A percentile compares a stretch with the other conserved stretches of the same genome.
Conservation (phyloP, 2,888 invertebrate genomes). For the Automeris io region DNA sequence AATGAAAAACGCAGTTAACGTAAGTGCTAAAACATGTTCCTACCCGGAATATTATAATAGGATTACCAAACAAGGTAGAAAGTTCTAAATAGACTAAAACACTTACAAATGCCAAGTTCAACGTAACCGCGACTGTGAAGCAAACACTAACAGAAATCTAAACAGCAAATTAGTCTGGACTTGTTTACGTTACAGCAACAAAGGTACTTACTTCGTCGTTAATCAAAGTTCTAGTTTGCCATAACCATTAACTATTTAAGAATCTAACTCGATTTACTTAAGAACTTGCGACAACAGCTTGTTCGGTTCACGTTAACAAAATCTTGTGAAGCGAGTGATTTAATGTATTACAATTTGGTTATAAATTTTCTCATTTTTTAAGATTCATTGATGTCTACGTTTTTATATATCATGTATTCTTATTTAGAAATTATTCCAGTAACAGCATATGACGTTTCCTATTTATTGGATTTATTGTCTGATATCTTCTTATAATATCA, state of each 20-base stretch:
- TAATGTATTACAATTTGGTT: no score
- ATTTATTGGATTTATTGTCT: no score
- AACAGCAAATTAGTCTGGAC: neutral
- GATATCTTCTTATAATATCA: no score
- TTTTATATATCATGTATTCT: no score
- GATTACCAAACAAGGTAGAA: constrained; percentile 2
- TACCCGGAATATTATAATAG: neutral
- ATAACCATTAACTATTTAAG: neutral
- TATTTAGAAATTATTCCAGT: no score
- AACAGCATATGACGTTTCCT: no score
- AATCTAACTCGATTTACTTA: neutral
- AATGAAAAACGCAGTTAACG: neutral
- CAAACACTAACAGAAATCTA: neutral
- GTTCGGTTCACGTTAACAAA: no score
- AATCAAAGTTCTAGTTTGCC: neutral
- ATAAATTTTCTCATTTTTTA: no score
- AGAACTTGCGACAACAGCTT: no score
- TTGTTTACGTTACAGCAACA: neutral
- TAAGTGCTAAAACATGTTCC: neutral
- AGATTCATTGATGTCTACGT: no score
- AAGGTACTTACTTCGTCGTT: constrained; percentile 1
- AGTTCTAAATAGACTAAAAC: neutral
- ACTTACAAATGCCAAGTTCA: neutral
- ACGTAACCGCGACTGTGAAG: neutral
- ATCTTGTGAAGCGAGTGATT: no score